Percentiles rank a stretch among this genome's conserved stretches.
phyloP scores from a whole-genome alignment of 2,797 vertebrate genomes.

The Anabas testudineus region DNA sequence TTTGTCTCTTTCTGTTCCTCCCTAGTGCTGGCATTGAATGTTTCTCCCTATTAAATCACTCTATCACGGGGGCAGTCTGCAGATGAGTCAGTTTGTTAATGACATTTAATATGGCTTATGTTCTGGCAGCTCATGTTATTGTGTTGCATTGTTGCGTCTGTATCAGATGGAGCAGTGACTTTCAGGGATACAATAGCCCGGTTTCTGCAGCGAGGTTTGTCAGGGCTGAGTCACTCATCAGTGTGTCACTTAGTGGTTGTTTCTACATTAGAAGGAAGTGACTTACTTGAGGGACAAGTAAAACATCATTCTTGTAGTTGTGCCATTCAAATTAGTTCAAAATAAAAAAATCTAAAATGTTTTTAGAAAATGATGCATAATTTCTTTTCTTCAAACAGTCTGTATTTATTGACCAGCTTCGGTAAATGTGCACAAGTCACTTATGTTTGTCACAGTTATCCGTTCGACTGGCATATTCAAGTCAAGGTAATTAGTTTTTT shows the following conservation, averaged over 20 bases:
- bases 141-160: slow-evolving; percentile 28
- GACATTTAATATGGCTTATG: slow-evolving; percentile 52
- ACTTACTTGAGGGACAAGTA: neutral
- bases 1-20: slow-evolving; percentile 21
- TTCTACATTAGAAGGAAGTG: neutral
- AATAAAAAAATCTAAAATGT: no score
- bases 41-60: slow-evolving; percentile 42
- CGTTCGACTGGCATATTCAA: no score
- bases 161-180: slow-evolving; percentile 41
- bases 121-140: slow-evolving; percentile 45
- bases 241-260: slow-evolving; percentile 9
- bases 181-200: slow-evolving; percentile 30
- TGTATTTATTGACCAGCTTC: no score
- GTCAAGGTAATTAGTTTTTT: no score
- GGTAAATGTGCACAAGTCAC: no score
- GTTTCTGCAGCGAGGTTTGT: slow-evolving; percentile 19
- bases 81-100: slow-evolving; percentile 69
- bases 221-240: slow-evolving; percentile 45
- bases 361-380: no score
- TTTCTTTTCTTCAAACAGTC: no score
- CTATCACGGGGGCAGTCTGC: slow-evolving; percentile 25
- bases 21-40: neutral
- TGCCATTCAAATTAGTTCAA: neutral
- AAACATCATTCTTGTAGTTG: neutral
- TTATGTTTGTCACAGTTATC: no score